Evolutionary conservation across 2,888 invertebrate species (phyloP).

Genomic region (Tinea trinotella): DNA sequence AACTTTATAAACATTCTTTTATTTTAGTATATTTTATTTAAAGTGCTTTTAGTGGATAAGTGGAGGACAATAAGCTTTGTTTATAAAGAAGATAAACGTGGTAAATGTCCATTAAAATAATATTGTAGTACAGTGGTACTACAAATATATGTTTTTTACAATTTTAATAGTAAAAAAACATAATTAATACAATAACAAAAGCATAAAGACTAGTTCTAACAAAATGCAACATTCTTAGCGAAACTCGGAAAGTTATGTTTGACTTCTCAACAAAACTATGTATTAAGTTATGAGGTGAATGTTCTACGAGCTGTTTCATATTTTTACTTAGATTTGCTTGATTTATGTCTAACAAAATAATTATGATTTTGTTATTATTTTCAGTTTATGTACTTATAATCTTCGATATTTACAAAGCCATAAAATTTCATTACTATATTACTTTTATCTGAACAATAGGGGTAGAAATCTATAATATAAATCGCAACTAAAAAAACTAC

Average conservation of each 20-base stretch:
- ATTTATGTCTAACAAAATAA: neutral
- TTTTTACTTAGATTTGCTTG: neutral
- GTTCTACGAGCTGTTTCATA: neutral
- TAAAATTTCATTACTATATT: neutral
- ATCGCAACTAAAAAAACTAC: constrained; percentile 43
- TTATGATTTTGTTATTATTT: too few species aligned
- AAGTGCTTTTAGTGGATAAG: too few species aligned
- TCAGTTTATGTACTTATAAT: too few species aligned
- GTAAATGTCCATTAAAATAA: too few species aligned
- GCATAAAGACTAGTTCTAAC: neutral
- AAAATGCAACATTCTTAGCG: neutral
- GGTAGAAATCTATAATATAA: constrained; percentile 31
- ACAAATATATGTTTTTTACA: too few species aligned
- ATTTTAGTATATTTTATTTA: too few species aligned
- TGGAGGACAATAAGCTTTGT: too few species aligned
- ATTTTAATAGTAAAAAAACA: too few species aligned
- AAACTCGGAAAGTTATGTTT: neutral
- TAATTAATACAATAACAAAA: too few species aligned
- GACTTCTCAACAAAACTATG: neutral
- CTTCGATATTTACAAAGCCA: neutral
- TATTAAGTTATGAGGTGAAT: constrained; percentile 4
- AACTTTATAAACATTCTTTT: too few species aligned
- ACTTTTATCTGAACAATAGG: neutral
- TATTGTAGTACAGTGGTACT: too few species aligned
- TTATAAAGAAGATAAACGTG: too few species aligned